Percentiles rank a stretch among this genome's conserved stretches.
These are phyloP conservation scores for Acholoe squamosa DNA, from an alignment of 2,888 invertebrate species.

Conservation along the genomic window DNA sequence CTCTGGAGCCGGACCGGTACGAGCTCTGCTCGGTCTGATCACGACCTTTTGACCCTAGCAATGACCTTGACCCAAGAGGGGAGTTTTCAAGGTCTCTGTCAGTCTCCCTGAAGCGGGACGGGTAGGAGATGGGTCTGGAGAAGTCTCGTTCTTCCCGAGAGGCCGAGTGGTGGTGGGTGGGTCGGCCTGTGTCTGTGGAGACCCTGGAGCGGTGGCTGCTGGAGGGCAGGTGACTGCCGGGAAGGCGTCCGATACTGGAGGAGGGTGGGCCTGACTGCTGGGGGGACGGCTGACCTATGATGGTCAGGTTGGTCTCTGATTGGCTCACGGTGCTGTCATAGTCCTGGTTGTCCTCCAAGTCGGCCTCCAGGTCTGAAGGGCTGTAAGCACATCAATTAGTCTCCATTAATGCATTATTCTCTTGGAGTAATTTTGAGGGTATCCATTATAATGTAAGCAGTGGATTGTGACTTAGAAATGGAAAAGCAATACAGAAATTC, in stretches of 20 bases:
- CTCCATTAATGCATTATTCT: not conserved
- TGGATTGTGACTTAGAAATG: no score
- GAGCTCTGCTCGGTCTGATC: not conserved
- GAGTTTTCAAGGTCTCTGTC: not conserved
- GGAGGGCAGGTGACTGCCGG: not conserved
- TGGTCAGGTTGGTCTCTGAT: slow-evolving; percentile 81
- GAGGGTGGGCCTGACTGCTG: not conserved
- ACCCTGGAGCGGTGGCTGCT: not conserved
- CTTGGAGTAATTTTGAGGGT: no score
- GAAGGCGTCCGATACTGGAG: not conserved
- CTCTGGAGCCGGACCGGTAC: not conserved
- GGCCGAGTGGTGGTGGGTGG: not conserved
- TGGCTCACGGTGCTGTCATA: slow-evolving; percentile 85
- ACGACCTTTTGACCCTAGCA: not conserved
- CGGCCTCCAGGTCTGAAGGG: slow-evolving; percentile 86
- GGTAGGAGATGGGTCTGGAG: slow-evolving; percentile 58
- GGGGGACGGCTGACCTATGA: slow-evolving; percentile 78
- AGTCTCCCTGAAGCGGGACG: slow-evolving; percentile 31
- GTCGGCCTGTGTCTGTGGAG: slow-evolving; percentile 19
- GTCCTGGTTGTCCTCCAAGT: slow-evolving; percentile 86
- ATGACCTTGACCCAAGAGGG: not conserved
- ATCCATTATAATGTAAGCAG: no score
- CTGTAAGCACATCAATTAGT: slow-evolving; percentile 76
- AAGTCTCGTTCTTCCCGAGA: not conserved
- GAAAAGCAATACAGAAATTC: no score